Percentiles rank a stretch among this genome's conserved stretches.
These are phyloP conservation scores for Phyllotreta cruciferae DNA, from an alignment of 2,888 invertebrate species.

Conservation along the genomic window DNA sequence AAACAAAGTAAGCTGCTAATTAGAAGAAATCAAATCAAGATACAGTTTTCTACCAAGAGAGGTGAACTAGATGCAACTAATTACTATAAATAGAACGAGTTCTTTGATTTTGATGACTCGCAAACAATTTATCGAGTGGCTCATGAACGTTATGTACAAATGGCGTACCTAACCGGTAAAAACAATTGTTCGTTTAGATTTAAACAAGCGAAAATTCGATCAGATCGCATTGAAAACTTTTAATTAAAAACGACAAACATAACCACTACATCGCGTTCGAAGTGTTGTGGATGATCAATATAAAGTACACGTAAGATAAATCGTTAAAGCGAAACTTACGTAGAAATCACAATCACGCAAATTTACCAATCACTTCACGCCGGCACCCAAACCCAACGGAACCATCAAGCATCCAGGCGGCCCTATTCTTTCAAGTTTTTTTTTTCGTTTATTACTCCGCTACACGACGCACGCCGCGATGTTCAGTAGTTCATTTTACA, in stretches of 20 bases:
- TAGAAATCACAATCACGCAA: conserved; percentile 12
- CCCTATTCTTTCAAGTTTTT: conserved; percentile 1
- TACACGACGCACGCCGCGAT: conserved; percentile 12
- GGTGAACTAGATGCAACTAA: conserved; percentile 16
- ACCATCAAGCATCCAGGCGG: conserved; percentile 13
- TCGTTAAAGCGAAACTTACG: neutral
- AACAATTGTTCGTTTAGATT: too few relatives aligned
- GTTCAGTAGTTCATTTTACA: neutral
- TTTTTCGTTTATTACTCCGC: conserved; percentile 14
- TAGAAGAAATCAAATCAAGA: conserved; percentile 11
- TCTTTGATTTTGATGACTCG: too few relatives aligned
- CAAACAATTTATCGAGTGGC: too few relatives aligned
- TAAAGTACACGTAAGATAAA: too few relatives aligned
- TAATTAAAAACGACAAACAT: conserved; percentile 7
- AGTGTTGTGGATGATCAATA: conserved; percentile 9
- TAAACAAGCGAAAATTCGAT: too few relatives aligned
- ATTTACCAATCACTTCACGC: conserved; percentile 6
- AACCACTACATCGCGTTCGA: conserved; percentile 9
- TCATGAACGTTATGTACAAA: too few relatives aligned
- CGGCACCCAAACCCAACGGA: neutral
- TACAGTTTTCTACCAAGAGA: conserved; percentile 13
- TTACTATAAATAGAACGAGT: conserved; percentile 22
- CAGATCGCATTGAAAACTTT: neutral
- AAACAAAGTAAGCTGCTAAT: conserved; percentile 14
- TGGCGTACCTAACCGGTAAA: too few relatives aligned